Conservation (phyloP, 1,140 invertebrate genomes). For the Hyposmocoma kahamanoa region DNA sequence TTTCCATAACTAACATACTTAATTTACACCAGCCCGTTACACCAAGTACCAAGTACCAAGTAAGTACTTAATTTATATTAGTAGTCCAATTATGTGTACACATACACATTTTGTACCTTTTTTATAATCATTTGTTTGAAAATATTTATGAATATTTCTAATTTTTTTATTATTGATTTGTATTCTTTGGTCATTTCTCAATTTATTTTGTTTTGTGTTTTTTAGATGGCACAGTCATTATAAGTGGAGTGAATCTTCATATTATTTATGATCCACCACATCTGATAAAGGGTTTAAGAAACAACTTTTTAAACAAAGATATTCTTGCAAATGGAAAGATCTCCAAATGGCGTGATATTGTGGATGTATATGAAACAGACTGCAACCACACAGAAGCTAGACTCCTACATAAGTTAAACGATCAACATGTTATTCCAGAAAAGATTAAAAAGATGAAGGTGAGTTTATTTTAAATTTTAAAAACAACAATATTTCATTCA, state of each 20-base stretch:
- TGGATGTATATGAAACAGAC: too few relatives aligned
- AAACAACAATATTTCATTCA: too few relatives aligned
- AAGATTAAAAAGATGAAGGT: too few relatives aligned
- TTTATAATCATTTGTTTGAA: neutral
- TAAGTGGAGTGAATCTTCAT: neutral
- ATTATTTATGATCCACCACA: slow-evolving; percentile 1
- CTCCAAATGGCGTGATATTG: too few relatives aligned
- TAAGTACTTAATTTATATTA: neutral
- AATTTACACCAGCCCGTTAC: too few relatives aligned
- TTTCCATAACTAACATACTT: neutral
- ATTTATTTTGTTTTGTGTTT: neutral
- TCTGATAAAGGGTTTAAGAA: slow-evolving; percentile 1
- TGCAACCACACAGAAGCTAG: too few relatives aligned
- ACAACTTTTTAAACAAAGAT: too few relatives aligned
- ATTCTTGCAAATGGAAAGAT: too few relatives aligned
- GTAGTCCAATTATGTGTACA: neutral
- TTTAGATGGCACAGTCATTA: neutral
- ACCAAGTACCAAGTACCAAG: too few relatives aligned
- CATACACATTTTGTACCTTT: neutral
- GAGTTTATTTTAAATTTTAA: too few relatives aligned
- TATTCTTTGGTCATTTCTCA: neutral
- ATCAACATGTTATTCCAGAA: too few relatives aligned
- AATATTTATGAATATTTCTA: neutral
- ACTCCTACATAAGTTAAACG: too few relatives aligned
- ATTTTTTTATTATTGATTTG: neutral